A percentile compares a stretch with the other conserved stretches of the same genome.
These are phyloP conservation scores for Hemiprocne comata DNA, from an alignment of 2,113 vertebrate genomes.

Conservation along the genomic window DNA sequence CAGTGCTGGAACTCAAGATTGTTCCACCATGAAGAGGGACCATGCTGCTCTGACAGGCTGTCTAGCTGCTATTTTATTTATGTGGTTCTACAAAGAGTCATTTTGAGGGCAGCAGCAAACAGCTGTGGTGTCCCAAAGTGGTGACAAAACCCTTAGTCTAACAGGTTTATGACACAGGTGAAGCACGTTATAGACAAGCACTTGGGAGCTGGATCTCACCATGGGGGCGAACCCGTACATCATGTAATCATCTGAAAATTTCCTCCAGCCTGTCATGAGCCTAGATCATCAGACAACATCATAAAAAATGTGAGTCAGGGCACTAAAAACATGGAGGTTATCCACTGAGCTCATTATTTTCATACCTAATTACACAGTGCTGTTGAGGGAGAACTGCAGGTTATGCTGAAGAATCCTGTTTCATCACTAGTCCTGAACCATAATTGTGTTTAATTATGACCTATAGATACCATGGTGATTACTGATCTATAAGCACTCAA, in stretches of 20 bases:
- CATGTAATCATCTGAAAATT: background rate
- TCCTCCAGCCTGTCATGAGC: background rate
- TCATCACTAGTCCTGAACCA: background rate
- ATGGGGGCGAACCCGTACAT: background rate
- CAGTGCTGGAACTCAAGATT: background rate
- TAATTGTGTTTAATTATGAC: conserved; percentile 36
- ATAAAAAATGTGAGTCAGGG: conserved; percentile 48
- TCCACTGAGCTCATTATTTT: conserved; percentile 42
- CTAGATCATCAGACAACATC: background rate
- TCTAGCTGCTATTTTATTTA: background rate
- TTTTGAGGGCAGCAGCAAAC: background rate
- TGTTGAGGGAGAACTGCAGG: conserved; percentile 28
- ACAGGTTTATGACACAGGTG: background rate
- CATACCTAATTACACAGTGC: conserved; percentile 22
- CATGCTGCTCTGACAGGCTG: background rate
- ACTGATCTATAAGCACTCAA: background rate
- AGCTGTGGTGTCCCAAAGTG: background rate
- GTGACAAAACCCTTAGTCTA: background rate
- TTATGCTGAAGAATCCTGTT: conserved; percentile 15
- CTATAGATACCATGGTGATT: background rate
- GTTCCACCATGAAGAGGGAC: background rate
- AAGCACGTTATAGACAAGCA: background rate
- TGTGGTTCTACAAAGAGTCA: background rate
- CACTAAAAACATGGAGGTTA: conserved; percentile 12
- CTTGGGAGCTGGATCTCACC: background rate